These are phyloP conservation scores for Taxidea taxus DNA, from an alignment of 2,113 vertebrate genomes.

Conservation along the genomic window DNA sequence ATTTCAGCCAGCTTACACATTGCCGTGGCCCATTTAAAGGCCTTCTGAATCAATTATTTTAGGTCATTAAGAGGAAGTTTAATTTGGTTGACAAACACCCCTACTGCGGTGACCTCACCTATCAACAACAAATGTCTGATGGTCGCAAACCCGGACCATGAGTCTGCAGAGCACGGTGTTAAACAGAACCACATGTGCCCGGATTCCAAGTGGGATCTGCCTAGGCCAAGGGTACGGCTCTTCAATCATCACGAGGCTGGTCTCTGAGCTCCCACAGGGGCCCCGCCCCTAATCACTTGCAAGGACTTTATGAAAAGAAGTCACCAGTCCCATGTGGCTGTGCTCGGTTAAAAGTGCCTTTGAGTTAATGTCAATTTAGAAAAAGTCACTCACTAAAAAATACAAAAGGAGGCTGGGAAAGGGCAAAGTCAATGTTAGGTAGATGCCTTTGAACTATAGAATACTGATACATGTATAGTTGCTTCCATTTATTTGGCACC, in stretches of 20 bases:
- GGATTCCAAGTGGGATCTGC: constrained; percentile 59
- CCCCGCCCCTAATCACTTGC: constrained; percentile 54
- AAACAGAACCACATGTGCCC: constrained; percentile 77
- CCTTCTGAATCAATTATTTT: constrained; percentile 74
- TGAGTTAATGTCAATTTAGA: constrained; percentile 36
- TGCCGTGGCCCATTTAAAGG: constrained; percentile 45
- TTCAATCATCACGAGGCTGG: constrained; percentile 76
- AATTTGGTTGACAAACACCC: constrained; percentile 76
- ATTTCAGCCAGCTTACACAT: constrained; percentile 55
- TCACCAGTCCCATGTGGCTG: constrained; percentile 27
- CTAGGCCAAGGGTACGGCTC: constrained; percentile 77
- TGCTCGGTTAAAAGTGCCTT: constrained; percentile 22
- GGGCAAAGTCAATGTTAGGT: not conserved
- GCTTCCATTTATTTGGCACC: not conserved
- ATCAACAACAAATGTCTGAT: constrained; percentile 67
- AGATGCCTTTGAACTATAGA: not conserved
- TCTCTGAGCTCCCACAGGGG: constrained; percentile 40
- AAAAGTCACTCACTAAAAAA: constrained; percentile 40
- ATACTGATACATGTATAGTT: not conserved
- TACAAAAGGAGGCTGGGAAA: constrained; percentile 21
- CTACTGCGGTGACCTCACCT: constrained; percentile 67
- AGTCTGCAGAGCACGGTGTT: constrained; percentile 57
- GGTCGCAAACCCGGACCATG: constrained; percentile 59
- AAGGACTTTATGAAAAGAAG: constrained; percentile 67
- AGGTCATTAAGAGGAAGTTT: constrained; percentile 75